Evolutionary conservation across 2,113 vertebrate genomes (phyloP), one percentile per base, ranked within the genome.

Genomic region (Actinemys pallida): DNA sequence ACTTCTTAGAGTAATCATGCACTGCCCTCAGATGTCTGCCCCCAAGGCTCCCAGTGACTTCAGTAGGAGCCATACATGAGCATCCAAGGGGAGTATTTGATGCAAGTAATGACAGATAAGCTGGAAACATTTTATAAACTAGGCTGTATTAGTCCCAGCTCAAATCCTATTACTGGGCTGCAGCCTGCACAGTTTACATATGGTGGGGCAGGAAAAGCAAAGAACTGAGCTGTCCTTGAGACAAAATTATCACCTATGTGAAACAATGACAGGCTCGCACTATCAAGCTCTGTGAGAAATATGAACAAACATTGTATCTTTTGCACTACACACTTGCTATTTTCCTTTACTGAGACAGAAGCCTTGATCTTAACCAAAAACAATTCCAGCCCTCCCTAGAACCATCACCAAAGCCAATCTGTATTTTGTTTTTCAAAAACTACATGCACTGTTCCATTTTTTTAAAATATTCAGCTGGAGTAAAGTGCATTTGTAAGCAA

Each of bases 1-100:
- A 54, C 78, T 95, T 91, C 87, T 89, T 1, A 90, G 89, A 91
- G 92, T 93, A 93, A 96, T 88, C 89, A 9, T 95, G 79, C 35
- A 35, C 31, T 65, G 31, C 14, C 31, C 62, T 65, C 31, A 35
- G 62, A 65, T 65, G 31, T 35, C 31, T 65, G 31, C 31, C 62
- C 27, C 62, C 31, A 65, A 65, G 31, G 59, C 13, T 65, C 31
- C 29, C 31, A 35, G 6, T 78, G 85, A 84, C 95, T 80, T 89
- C 45, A 81, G 59, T 65, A 42, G 50, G 53, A 93, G 83, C 84
- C 62, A 42, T 5, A 86, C 72, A 57, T 75, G 39, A 3, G 16
- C 13, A 56, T 82, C 53, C 81, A 39, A 82, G n/a, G 29, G 17
- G 22, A 56, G n/a, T 39, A 42, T 42, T 12, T 6, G 4, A 39